These are phyloP conservation scores for Phaethon lepturus DNA, from an alignment of 2,113 vertebrate genomes.

Conservation along the genomic window DNA sequence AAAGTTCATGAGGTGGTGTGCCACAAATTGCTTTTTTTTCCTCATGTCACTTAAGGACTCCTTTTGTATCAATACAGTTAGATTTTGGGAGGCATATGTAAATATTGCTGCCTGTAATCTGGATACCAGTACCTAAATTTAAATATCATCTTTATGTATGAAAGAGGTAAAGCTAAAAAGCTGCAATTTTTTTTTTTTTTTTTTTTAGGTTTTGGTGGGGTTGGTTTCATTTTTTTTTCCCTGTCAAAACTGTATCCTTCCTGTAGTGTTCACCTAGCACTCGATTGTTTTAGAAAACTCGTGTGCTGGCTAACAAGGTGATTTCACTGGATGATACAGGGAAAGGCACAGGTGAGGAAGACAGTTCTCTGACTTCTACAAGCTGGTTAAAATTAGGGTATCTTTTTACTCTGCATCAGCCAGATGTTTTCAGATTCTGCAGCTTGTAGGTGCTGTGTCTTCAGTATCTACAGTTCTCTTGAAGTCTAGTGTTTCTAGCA, in stretches of 20 bases:
- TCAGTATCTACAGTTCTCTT: background rate
- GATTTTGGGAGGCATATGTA: background rate
- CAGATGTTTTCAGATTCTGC: background rate
- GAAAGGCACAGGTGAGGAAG: background rate
- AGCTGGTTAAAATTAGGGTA: background rate
- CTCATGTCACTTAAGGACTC: background rate
- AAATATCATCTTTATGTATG: background rate
- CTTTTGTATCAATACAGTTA: background rate
- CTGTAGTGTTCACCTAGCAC: background rate
- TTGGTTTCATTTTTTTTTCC: background rate
- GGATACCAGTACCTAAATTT: background rate
- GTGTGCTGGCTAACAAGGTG: background rate
- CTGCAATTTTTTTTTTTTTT: background rate
- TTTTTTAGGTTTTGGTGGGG: background rate
- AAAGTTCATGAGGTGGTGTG: background rate
- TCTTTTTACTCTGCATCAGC: background rate
- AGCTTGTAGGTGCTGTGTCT: background rate
- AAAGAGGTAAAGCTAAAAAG: background rate
- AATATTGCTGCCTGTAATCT: background rate
- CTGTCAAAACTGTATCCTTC: background rate
- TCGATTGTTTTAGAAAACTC: background rate
- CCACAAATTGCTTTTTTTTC: background rate
- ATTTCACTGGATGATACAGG: background rate
- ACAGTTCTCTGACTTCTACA: background rate
- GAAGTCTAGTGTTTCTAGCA: background rate